Base-by-base conservation (phyloP, 2,797 vertebrate species). In the Odontamblyopus rebecca region DNA sequence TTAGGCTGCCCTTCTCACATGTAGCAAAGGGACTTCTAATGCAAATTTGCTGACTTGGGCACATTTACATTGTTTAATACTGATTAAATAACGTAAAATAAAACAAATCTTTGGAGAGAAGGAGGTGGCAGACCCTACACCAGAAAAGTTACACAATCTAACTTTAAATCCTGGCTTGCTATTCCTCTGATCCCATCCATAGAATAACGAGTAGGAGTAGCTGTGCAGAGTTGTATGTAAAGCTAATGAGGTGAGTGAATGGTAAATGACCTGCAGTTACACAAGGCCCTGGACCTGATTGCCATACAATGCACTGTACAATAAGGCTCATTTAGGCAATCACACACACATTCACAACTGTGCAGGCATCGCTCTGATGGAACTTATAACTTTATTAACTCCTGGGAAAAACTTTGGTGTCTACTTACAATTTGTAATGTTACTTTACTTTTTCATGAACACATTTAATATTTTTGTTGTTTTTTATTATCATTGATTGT, bases 191-290 rank as follows among this genome's bases (percentile, higher is more conserved):
- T 60, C 57, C 48, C 41, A 18, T 23, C 19, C 5, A 23, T 16
- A 48, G 12, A 65, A 4, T 3, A 4, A 44, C 38, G 29, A 8
- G 32, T n/a, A 38, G 9, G 7, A n/a, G 6, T 18, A 30, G 27
- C 15, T 7, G 59, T 61, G 29, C 27, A 18, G 61, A 35, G 16
- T 62, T 62, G 35, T 13, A 41, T 63, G 61, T 63, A 44, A 63
- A 63, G n/a, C n/a, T 63, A 63, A 63, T 63, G 35, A 44, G 30
- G 29, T 26, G 23, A 51, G 13, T 18, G 64, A 51, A 66, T 30
- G 13, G 44, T 50, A 30, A 66, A 66, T 66, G 44, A 51, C 41
- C 38, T 44, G 38, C 62, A 64, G 41, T 64, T 64, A 64, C 38
- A 26, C 38, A 44, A 6, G 16, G 26, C 44, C 41, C 27, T 30